Percentiles rank a stretch among this genome's conserved stretches.
Conservation (phyloP, 2,888 invertebrate species). For the Enchytraeus crypticus region DNA sequence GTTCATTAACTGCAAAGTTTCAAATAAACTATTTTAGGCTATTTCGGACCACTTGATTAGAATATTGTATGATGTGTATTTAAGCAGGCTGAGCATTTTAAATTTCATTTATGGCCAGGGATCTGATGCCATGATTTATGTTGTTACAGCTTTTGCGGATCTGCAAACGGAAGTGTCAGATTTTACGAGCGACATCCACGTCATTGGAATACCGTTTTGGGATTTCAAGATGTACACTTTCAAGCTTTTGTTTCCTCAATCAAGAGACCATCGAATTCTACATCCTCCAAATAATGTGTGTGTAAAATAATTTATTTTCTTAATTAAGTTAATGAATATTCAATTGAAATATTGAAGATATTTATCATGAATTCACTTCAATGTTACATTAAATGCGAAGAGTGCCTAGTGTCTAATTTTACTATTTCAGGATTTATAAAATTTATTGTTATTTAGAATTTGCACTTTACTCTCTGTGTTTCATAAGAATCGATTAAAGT, state of each 20-base stretch:
- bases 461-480: too few relatives aligned
- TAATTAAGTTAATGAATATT: background rate
- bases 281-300: slow-evolving; percentile 50
- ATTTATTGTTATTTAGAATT: too few relatives aligned
- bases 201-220: slow-evolving; percentile 86
- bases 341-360: background rate
- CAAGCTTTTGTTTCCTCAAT: slow-evolving; percentile 84
- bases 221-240: slow-evolving; percentile 93
- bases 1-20: too few relatives aligned
- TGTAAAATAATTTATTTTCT: background rate
- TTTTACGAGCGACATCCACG: slow-evolving; percentile 86
- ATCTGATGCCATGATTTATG: too few relatives aligned
- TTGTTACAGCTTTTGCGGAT: slow-evolving; percentile 78
- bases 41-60: too few relatives aligned
- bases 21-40: too few relatives aligned
- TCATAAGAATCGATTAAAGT: too few relatives aligned
- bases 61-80: too few relatives aligned
- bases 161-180: slow-evolving; percentile 98
- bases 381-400: background rate
- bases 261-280: slow-evolving; percentile 78
- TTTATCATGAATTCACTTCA: background rate
- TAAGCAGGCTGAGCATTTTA: background rate
- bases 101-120: background rate
- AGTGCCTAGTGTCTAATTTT: background rate
- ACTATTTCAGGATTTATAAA: too few relatives aligned